Percentiles rank a stretch among this genome's conserved stretches.
phyloP scores from a whole-genome alignment of 2,797 vertebrate species.

The Rhabdomys pumilio region DNA sequence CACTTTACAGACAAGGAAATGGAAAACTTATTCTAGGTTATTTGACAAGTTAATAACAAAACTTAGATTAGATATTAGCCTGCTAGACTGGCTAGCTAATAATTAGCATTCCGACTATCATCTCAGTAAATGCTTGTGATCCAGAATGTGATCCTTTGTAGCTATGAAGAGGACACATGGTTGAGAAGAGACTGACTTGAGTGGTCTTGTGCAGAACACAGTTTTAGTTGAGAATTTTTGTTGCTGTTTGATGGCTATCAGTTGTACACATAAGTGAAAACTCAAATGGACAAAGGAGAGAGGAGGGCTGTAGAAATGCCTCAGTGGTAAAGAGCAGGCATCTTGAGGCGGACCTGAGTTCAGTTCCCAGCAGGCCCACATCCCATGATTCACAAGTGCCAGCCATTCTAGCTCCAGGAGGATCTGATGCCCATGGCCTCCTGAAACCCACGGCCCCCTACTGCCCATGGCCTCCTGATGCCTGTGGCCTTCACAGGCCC shows the following conservation, averaged over 20 bases:
- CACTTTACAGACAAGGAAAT: constrained; percentile 64
- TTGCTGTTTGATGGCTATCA: constrained; percentile 42
- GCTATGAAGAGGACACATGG: background rate
- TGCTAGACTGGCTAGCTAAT: constrained; percentile 55
- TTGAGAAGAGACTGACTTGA: constrained; percentile 33
- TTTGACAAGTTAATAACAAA: constrained; percentile 67
- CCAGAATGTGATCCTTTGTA: constrained; percentile 43
- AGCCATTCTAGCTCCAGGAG: background rate
- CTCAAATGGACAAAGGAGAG: constrained; percentile 40
- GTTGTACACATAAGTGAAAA: constrained; percentile 46
- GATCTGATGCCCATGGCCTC: background rate
- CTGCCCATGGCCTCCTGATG: background rate
- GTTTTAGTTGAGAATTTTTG: constrained; percentile 33
- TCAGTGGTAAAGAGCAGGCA: background rate
- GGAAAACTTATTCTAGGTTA: constrained; percentile 67
- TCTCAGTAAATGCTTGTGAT: constrained; percentile 48
- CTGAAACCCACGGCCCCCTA: background rate
- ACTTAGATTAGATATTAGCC: constrained; percentile 71
- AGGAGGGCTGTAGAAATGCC: background rate
- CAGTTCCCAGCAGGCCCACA: background rate
- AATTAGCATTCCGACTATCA: constrained; percentile 60
- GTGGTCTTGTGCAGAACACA: constrained; percentile 6
- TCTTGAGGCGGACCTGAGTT: background rate
- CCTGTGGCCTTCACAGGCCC: background rate
- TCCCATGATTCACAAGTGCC: background rate